Base-by-base conservation (phyloP, 2,888 invertebrate species). In the Ethmia dodecea region DNA sequence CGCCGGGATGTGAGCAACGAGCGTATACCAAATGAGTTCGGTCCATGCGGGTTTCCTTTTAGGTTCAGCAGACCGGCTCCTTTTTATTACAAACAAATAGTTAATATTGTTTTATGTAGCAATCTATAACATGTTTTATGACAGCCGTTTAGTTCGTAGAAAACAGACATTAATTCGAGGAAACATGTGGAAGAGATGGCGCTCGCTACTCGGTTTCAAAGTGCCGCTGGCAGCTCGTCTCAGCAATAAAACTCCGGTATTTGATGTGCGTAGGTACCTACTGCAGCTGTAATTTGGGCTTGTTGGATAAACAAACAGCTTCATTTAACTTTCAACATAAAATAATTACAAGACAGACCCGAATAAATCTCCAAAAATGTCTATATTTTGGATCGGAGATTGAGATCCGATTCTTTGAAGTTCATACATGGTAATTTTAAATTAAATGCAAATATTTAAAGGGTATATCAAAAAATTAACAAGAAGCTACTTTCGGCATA, bases 151-250 rank as follows among this genome's bases (percentile, higher is more conserved):
- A 73, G 60, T 84, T 83, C 81, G 72, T 65, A 71, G 84, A 84
- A 84, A 83, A 79, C 84, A 86, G 81, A 83, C 81, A 71, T 79
- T 67, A 75, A 68, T 86, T 83, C 84, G 69, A 81, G 84, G 84
- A 86, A 84, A 71, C 84, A 84, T 79, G 75, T 86, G 84, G 75
- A 65, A 61, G 69, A 66, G 72, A 78, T 76, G 81, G 76, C 74
- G 75, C n/a, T n/a, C 80, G 75, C 80, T 84, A 61, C 73, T 75
- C 72, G 58, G 58, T 70, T 70, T 80, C 79, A 84, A 83, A 84
- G 81, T 73, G 79, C 84, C 83, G 81, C 77, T 52, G 69, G 52
- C 64, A 50, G 59, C 54, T 54, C 52, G 47, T 41, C 48, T 24
- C 28, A 54, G 52, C 49, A 12, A 70, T 84, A 75, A 83, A 83